Base-by-base conservation (phyloP, 2,113 vertebrate species). In the Dipodomys stephensi region DNA sequence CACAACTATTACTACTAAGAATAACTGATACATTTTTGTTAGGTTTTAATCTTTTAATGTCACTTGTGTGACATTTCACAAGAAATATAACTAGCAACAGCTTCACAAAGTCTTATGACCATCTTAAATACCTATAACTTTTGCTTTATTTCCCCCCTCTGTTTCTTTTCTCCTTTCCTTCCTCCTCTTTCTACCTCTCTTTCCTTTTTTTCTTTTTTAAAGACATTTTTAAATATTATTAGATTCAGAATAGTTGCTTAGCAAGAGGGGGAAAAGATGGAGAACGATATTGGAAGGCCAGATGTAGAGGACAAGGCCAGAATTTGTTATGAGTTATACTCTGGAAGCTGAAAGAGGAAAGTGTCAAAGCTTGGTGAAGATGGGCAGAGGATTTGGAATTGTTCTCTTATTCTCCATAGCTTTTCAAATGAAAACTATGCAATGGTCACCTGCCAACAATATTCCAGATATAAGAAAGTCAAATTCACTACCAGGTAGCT, bases 1-100 rank as follows among this genome's bases (percentile, higher is more conserved):
- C 74, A 62, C 7, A 91, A 57, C 53, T 57, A 57, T 57, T 18
- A 57, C 53, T 57, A 57, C 53, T 57, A 57, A 57, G 12, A 57
- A 57, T 57, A 57, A 57, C 82, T 93, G 81, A 79, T 71, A 35
- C 83, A 85, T 92, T 90, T 79, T 83, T 87, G 2, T 93, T 94
- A 74, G 18, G 74, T 30, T 22, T 89, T 89, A 49, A 7, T 39
- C 18, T 20, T 76, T 94, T 85, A 67, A 46, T 83, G 16, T 72
- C 53, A 67, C 67, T 53, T 46, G 80, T 71, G 39, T 76, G 44
- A 89, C 68, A 25, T 93, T 93, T 74, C 88, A 65, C 16, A 44
- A 83, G 71, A 91, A 23, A 15, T 79, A n/a, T 74, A 89, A 85
- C 60, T 49, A 87, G 10, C 67, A 49, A 44, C 13, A 67, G n/a